Conservation (phyloP, 2,888 invertebrate species). For the Falcaria lacertinaria region DNA sequence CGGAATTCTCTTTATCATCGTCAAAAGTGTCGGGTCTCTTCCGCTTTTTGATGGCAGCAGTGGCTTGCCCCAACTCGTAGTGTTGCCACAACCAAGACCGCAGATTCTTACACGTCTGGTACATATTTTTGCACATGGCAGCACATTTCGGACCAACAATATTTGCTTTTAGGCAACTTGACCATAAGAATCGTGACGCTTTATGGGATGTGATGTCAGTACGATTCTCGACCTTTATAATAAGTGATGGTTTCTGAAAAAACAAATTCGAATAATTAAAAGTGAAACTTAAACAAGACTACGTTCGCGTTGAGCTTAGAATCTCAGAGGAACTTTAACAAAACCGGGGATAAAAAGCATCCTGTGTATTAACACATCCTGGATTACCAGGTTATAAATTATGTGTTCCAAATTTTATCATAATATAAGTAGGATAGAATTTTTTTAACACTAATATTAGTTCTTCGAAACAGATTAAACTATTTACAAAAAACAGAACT, state of each 20-base stretch:
- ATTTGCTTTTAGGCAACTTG: constrained; percentile 56
- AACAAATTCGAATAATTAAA: constrained; percentile 1
- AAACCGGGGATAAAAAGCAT: no score
- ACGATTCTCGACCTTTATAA: constrained; percentile 36
- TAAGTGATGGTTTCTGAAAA: constrained; percentile 53
- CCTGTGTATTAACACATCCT: no score
- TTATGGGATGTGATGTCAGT: constrained; percentile 38
- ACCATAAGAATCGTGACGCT: constrained; percentile 53
- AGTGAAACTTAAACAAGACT: no score
- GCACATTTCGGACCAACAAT: constrained; percentile 60
- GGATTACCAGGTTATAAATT: no score
- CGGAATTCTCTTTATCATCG: constrained; percentile 18
- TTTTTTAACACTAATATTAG: no score
- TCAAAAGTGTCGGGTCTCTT: constrained; percentile 23
- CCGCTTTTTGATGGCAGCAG: constrained; percentile 31
- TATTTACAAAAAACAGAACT: no score
- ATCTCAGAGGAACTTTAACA: no score
- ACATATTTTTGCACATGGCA: constrained; percentile 54
- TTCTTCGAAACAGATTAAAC: no score
- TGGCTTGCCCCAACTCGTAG: constrained; percentile 35
- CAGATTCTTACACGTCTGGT: constrained; percentile 46
- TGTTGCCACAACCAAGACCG: constrained; percentile 59
- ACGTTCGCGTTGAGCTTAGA: no score
- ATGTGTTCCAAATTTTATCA: no score
- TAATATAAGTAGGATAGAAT: no score